phyloP scores from a whole-genome alignment of 2,797 vertebrate genomes.

The Acanthurus tractus region DNA sequence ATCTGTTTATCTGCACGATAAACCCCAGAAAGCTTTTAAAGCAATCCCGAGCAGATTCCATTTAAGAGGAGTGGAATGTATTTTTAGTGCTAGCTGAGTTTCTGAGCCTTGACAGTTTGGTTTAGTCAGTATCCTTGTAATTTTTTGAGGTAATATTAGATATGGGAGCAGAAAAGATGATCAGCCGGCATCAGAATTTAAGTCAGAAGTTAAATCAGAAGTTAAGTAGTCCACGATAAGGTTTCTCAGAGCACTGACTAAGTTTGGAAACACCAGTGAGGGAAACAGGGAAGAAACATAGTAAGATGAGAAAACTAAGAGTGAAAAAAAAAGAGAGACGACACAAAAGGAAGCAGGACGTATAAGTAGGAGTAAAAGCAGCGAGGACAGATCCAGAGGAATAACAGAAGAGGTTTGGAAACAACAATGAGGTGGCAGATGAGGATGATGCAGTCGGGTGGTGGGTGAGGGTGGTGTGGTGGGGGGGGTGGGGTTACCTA shows the following conservation, averaged over 20 bases:
- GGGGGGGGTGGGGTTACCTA: constrained; percentile 77
- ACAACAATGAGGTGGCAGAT: constrained; percentile 65
- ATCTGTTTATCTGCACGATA: constrained; percentile 57
- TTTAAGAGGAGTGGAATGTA: constrained; percentile 65
- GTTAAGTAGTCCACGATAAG: constrained; percentile 37
- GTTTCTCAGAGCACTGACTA: constrained; percentile 44
- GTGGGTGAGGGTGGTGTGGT: constrained; percentile 23
- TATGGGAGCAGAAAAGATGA: constrained; percentile 33
- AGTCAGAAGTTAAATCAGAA: too few relatives aligned
- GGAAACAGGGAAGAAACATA: constrained; percentile 37
- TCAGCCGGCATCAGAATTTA: constrained; percentile 37
- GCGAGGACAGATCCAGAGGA: constrained; percentile 49
- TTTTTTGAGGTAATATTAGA: constrained; percentile 34
- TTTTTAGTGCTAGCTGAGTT: constrained; percentile 43
- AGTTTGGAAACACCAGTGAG: constrained; percentile 44
- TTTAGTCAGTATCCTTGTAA: constrained; percentile 32
- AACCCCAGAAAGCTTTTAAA: constrained; percentile 70
- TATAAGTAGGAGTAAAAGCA: constrained; percentile 47
- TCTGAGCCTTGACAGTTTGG: constrained; percentile 38
- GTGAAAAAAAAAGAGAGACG: constrained; percentile 38
- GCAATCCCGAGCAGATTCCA: constrained; percentile 52
- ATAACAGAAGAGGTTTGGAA: constrained; percentile 52
- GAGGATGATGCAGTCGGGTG: constrained; percentile 58
- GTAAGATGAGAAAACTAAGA: constrained; percentile 45
- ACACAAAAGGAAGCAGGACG: constrained; percentile 47